Percentiles rank a stretch among this genome's conserved stretches.
Evolutionary conservation across 2,888 invertebrate genomes (phyloP).

Genomic region (Liopterus haemorrhoidalis): DNA sequence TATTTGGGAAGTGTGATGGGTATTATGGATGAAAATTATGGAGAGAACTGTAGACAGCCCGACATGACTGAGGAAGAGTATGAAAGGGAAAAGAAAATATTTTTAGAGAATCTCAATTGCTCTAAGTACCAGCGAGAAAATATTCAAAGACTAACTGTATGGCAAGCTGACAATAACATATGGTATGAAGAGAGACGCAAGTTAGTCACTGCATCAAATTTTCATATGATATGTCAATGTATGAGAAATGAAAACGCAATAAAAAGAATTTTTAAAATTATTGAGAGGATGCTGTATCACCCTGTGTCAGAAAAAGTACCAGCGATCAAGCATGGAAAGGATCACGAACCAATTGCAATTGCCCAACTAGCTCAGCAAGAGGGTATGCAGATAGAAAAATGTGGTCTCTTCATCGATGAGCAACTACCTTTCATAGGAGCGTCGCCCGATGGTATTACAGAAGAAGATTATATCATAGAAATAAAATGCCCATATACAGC

Average conservation of each 20-base stretch:
- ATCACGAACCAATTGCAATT: slow-evolving; percentile 4
- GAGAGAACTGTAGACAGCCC: slow-evolving; percentile 7
- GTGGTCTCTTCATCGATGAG: slow-evolving; percentile 23
- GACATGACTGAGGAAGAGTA: slow-evolving; percentile 14
- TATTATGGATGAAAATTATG: not conserved
- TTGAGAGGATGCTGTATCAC: slow-evolving; percentile 3
- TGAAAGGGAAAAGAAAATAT: slow-evolving; percentile 3
- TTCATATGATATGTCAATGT: not conserved
- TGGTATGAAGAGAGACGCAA: slow-evolving; percentile 3
- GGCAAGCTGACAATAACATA: slow-evolving; percentile 7
- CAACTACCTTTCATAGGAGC: slow-evolving; percentile 19
- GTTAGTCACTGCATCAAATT: slow-evolving; percentile 9
- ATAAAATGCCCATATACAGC: slow-evolving; percentile 23
- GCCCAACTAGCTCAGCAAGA: not conserved
- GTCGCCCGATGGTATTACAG: slow-evolving; percentile 24
- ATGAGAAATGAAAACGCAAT: no score
- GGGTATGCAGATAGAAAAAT: slow-evolving; percentile 15
- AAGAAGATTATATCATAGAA: slow-evolving; percentile 16
- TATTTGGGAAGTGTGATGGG: slow-evolving; percentile 1
- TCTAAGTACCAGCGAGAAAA: not conserved
- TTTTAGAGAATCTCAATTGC: not conserved
- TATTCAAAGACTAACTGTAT: slow-evolving; percentile 1
- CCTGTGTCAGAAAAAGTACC: not conserved
- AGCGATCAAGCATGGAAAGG: slow-evolving; percentile 7
- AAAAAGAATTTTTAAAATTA: slow-evolving; percentile 1